These are phyloP conservation scores for Delia radicum DNA, from an alignment of 1,140 invertebrate species.

Conservation along the genomic window DNA sequence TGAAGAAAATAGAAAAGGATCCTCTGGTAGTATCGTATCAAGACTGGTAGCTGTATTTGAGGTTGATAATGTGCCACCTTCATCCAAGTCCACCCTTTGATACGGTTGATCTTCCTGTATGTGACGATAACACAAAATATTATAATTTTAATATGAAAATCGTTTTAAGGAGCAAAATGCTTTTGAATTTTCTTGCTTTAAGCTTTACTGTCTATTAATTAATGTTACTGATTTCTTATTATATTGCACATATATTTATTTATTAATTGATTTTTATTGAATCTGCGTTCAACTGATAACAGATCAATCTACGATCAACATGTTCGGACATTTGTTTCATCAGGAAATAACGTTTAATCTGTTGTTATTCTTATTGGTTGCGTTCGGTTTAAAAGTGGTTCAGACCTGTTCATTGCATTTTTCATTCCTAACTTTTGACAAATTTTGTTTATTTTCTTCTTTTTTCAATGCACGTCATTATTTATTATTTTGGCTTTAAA, in stretches of 20 bases:
- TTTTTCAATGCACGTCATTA: no score
- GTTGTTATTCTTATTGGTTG: background rate
- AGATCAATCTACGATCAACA: background rate
- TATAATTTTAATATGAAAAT: no score
- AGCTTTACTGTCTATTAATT: background rate
- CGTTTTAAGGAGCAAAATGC: no score
- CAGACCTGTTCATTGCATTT: background rate
- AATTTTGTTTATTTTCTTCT: no score
- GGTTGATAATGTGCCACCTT: conserved; percentile 43
- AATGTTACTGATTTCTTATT: background rate
- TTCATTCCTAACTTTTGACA: no score
- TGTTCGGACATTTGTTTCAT: background rate
- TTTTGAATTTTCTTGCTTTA: background rate
- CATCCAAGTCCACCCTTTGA: conserved; percentile 40
- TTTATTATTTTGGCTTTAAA: no score
- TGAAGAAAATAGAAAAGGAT: conserved; percentile 46
- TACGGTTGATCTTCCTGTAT: conserved; percentile 50
- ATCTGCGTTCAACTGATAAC: background rate
- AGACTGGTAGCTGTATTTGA: conserved; percentile 54
- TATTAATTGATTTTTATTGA: background rate
- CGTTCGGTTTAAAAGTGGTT: background rate
- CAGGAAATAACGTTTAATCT: background rate
- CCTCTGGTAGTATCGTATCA: conserved; percentile 54
- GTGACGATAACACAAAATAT: no score
- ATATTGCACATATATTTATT: background rate